phyloP scores from a whole-genome alignment of 2,797 vertebrate species.

The Allobates femoralis region DNA sequence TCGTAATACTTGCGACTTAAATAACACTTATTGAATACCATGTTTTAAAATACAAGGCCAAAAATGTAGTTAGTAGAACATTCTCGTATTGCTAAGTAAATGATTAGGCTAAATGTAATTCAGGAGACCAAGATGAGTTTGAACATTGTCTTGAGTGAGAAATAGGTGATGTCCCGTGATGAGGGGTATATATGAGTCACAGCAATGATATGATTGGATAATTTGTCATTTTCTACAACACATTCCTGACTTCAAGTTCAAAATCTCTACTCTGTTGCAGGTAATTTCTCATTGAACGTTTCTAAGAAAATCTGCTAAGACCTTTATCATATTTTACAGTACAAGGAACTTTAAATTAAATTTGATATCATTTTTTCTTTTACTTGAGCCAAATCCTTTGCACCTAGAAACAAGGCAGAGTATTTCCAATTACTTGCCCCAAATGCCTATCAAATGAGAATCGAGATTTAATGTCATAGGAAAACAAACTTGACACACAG shows the following conservation, averaged over 20 bases:
- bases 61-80: slow-evolving; percentile 33
- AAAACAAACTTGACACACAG: background rate
- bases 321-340: background rate
- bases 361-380: background rate
- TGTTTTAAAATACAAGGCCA: slow-evolving; percentile 16
- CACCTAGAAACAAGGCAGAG: background rate
- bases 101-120: slow-evolving; percentile 10
- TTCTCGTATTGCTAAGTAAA: slow-evolving; percentile 5
- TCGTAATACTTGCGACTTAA: background rate
- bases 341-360: background rate
- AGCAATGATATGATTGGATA: background rate
- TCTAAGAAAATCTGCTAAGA: background rate
- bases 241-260: slow-evolving; percentile 1
- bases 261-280: background rate
- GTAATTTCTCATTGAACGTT: background rate
- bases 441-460: background rate
- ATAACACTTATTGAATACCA: background rate
- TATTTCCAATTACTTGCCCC: background rate
- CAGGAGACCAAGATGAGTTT: background rate
- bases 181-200: background rate
- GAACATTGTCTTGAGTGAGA: slow-evolving; percentile 4
- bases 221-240: slow-evolving; percentile 15
- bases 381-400: background rate
- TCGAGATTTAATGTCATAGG: background rate
- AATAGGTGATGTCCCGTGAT: slow-evolving; percentile 12